Conservation (phyloP, 2,797 vertebrate species). For the Sarcoramphus papa region DNA sequence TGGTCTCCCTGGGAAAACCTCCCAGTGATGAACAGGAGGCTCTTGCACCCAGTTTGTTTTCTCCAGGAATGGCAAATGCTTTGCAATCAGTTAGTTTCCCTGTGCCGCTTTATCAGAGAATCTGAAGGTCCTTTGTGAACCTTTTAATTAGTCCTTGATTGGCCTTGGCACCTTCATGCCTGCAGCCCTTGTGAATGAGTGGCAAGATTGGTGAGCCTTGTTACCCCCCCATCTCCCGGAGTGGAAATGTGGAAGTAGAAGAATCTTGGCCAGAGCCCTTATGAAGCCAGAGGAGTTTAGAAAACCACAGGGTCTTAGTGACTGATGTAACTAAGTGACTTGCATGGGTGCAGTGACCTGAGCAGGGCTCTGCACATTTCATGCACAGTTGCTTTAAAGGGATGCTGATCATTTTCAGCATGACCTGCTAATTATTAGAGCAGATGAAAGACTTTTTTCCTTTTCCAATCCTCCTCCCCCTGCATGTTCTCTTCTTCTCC, state of each 20-base stretch:
- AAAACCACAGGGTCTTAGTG: neutral
- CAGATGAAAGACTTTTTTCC: conserved; percentile 21
- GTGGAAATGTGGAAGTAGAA: neutral
- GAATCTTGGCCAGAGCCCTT: neutral
- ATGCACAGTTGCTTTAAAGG: conserved; percentile 39
- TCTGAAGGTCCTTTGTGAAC: neutral
- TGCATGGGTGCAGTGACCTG: conserved; percentile 39
- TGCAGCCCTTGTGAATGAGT: rapidly evolving
- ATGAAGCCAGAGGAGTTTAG: neutral
- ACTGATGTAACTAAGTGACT: neutral
- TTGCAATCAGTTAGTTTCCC: neutral
- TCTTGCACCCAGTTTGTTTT: neutral
- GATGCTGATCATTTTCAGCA: conserved; percentile 50
- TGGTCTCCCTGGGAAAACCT: neutral
- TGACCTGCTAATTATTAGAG: conserved; percentile 61
- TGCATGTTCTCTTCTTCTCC: neutral
- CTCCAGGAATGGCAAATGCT: neutral
- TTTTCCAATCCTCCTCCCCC: neutral
- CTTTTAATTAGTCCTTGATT: neutral
- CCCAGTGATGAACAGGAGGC: neutral
- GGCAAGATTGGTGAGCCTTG: neutral
- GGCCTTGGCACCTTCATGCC: neutral
- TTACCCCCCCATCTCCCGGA: rapidly evolving
- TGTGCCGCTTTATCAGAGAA: neutral
- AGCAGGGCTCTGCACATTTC: conserved; percentile 29